phyloP scores from a whole-genome alignment of 2,888 invertebrate species.

The Bedellia somnulentella region DNA sequence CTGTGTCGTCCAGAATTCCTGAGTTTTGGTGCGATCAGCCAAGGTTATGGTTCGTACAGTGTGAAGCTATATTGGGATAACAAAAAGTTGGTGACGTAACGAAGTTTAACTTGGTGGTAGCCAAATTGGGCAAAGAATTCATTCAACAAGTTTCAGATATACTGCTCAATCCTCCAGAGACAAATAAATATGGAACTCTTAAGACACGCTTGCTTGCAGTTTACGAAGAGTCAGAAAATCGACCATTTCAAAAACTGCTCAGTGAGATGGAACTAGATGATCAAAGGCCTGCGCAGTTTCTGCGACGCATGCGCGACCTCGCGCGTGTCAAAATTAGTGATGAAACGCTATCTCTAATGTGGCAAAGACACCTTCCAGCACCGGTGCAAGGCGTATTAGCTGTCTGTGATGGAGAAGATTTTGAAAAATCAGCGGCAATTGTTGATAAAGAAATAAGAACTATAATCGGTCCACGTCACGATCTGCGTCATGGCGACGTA shows the following conservation, averaged over 20 bases:
- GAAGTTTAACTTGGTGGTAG: too few relatives aligned
- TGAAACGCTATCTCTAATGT: too few relatives aligned
- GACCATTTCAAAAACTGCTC: constrained; percentile 1
- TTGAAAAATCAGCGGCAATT: background rate
- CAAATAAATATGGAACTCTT: too few relatives aligned
- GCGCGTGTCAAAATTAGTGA: constrained; percentile 2
- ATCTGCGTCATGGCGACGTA: too few relatives aligned
- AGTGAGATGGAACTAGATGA: constrained; percentile 2
- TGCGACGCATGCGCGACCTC: constrained; percentile 3
- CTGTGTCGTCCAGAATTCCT: constrained; percentile 9
- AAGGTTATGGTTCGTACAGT: constrained; percentile 13
- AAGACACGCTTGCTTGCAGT: too few relatives aligned
- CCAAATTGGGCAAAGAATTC: constrained; percentile 7
- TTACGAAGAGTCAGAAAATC: too few relatives aligned
- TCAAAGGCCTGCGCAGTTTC: constrained; percentile 2
- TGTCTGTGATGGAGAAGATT: too few relatives aligned
- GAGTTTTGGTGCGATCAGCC: too few relatives aligned
- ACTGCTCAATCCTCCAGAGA: too few relatives aligned
- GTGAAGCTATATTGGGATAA: constrained; percentile 10
- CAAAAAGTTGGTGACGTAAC: too few relatives aligned
- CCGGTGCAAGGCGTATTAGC: background rate
- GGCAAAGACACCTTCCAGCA: constrained; percentile 1
- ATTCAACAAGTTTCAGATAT: constrained; percentile 5
- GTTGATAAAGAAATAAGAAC: constrained; percentile 2
- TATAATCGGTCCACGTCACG: too few relatives aligned